These are phyloP conservation scores for Chroicocephalus ridibundus DNA, from an alignment of 2,113 vertebrate genomes.

Conservation along the genomic window DNA sequence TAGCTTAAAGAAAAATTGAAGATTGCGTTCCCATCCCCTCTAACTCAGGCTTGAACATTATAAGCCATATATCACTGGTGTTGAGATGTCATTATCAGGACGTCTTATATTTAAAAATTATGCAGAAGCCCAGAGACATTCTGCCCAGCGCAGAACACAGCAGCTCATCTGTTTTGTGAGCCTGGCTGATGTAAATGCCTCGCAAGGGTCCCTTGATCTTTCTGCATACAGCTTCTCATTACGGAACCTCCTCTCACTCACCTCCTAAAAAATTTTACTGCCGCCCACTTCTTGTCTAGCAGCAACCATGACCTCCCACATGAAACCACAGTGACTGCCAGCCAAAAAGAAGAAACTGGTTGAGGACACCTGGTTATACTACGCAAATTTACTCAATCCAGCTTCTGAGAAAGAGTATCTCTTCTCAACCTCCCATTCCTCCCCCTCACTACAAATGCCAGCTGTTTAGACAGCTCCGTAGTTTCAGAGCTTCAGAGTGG, in stretches of 20 bases:
- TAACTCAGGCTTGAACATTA: not conserved
- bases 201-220: not conserved
- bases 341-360: not conserved
- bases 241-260: not conserved
- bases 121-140: not conserved
- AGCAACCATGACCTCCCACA: conserved; percentile 21
- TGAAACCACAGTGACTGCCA: not conserved
- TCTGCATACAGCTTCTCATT: not conserved
- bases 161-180: not conserved
- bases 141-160: not conserved
- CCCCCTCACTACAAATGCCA: conserved; percentile 51
- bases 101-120: not conserved
- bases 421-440: conserved; percentile 24
- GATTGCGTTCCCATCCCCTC: not conserved
- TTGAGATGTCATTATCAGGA: not conserved
- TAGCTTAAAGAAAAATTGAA: not conserved
- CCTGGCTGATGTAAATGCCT: not conserved
- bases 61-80: not conserved
- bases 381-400: not conserved
- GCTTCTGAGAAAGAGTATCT: conserved; percentile 15
- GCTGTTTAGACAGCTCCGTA: conserved; percentile 20
- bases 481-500: not conserved
- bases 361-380: conserved; percentile 7
- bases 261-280: not conserved
- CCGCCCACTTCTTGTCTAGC: not conserved